A percentile compares a stretch with the other conserved stretches of the same genome.
Conservation (phyloP, 2,113 vertebrate genomes). For the Saccopteryx bilineata region DNA sequence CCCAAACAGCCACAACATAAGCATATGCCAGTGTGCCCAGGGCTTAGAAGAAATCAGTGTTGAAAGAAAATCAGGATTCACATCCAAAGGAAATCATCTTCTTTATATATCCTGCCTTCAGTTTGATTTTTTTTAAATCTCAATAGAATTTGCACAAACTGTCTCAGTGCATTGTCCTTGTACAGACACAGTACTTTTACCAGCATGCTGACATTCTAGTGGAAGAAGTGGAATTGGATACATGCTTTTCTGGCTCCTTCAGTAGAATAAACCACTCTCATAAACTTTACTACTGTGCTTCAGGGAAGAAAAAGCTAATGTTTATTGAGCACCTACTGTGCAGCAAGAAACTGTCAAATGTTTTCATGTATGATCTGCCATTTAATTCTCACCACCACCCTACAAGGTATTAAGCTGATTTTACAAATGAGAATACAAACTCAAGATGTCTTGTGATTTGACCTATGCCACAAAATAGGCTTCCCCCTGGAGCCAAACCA, state of each 20-base stretch:
- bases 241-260: conserved; percentile 16
- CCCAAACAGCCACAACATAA: conserved; percentile 69
- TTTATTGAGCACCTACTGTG: neutral
- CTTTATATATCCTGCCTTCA: conserved; percentile 76
- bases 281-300: conserved; percentile 11
- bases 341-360: conserved; percentile 5
- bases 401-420: neutral
- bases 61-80: conserved; percentile 78
- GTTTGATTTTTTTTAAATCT: conserved; percentile 65
- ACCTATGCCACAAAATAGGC: neutral
- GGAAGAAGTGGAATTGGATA: conserved; percentile 50
- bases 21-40: conserved; percentile 62
- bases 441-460: neutral
- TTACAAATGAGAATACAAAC: conserved; percentile 20
- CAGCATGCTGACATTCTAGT: conserved; percentile 43
- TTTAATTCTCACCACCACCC: neutral
- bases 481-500: neutral
- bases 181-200: conserved; percentile 60
- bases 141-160: conserved; percentile 68
- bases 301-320: conserved; percentile 32
- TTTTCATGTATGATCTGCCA: neutral
- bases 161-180: conserved; percentile 72
- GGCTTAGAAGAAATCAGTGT: conserved; percentile 76
- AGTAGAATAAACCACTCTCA: neutral
- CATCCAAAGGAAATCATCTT: conserved; percentile 80